phyloP scores from a whole-genome alignment of 2,113 vertebrate genomes.

The Athene cunicularia region DNA sequence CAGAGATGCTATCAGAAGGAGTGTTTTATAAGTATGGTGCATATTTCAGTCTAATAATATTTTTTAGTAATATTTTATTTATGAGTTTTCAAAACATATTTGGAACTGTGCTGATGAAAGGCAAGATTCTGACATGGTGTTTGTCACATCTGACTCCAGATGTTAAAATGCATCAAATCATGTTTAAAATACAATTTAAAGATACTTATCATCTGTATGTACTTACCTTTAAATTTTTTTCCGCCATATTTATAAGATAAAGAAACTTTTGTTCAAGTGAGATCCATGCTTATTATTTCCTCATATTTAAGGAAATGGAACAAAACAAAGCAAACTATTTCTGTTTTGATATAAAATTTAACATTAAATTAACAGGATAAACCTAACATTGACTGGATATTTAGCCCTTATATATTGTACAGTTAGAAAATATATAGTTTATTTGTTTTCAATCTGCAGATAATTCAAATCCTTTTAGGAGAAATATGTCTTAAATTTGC shows the following conservation, averaged over 20 bases:
- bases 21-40: not conserved
- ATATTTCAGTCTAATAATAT: not conserved
- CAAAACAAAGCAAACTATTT: not conserved
- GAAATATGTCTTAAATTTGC: not conserved
- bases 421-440: not conserved
- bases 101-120: not conserved
- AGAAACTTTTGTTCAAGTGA: not conserved
- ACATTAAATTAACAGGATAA: not conserved
- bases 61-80: not conserved
- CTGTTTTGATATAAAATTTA: not conserved
- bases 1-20: constrained; percentile 9
- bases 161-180: not conserved
- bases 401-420: not conserved
- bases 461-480: not conserved
- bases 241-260: not conserved
- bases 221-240: not conserved
- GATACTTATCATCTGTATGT: not conserved
- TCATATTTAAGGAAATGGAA: not conserved
- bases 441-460: not conserved
- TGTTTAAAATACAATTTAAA: not conserved
- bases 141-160: not conserved
- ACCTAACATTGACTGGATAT: not conserved
- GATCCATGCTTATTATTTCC: not conserved
- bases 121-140: not conserved
- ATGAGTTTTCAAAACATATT: not conserved